phyloP scores from a whole-genome alignment of 2,888 invertebrate species.

The Nomada ruficornis region DNA sequence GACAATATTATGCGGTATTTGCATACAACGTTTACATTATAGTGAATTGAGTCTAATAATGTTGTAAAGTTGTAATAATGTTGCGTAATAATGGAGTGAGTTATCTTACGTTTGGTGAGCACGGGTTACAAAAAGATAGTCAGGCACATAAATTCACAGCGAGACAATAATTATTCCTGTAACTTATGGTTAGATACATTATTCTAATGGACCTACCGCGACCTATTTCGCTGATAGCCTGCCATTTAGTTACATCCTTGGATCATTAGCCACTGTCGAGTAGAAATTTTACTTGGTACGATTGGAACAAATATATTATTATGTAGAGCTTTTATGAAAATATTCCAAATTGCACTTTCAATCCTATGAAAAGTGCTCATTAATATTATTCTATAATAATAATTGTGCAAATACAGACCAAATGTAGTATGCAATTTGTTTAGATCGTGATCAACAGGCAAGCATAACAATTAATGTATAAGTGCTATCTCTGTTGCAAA shows the following conservation, averaged over 20 bases:
- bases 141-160: background rate
- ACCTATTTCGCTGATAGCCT: conserved; percentile 3
- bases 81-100: too few relatives aligned
- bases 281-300: background rate
- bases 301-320: background rate
- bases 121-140: conserved; percentile 3
- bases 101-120: background rate
- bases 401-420: too few relatives aligned
- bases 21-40: too few relatives aligned
- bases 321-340: background rate
- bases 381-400: too few relatives aligned
- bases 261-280: background rate
- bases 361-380: too few relatives aligned
- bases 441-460: too few relatives aligned
- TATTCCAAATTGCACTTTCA: background rate
- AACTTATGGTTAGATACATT: conserved; percentile 14
- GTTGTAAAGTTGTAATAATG: too few relatives aligned
- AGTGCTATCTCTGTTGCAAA: too few relatives aligned
- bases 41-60: too few relatives aligned
- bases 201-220: conserved; percentile 42
- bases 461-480: too few relatives aligned
- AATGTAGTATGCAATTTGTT: too few relatives aligned
- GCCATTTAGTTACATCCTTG: conserved; percentile 5
- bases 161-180: conserved; percentile 4
- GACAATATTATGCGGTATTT: too few relatives aligned